These are phyloP conservation scores for Muschampia plurimacula DNA, from an alignment of 2,888 invertebrate species.

Conservation along the genomic window DNA sequence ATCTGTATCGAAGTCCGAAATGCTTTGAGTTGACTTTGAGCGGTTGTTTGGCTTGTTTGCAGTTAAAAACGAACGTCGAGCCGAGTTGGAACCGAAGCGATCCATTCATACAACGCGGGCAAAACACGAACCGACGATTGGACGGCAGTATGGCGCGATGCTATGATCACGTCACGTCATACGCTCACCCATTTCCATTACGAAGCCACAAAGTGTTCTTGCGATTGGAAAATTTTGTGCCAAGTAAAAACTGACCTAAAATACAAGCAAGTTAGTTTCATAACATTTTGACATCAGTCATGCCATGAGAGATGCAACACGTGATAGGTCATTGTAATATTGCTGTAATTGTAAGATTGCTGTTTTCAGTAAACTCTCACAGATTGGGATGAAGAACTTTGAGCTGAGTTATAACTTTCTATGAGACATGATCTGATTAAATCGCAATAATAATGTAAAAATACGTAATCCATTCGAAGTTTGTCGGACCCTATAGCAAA, in stretches of 20 bases:
- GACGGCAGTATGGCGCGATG: constrained; percentile 76
- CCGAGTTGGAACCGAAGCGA: constrained; percentile 40
- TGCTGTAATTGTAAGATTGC: background rate
- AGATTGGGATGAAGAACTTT: no score
- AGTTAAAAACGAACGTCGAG: constrained; percentile 13
- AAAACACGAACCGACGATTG: constrained; percentile 62
- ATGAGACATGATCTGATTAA: no score
- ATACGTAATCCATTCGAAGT: no score
- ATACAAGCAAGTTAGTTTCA: constrained; percentile 46
- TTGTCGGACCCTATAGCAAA: no score
- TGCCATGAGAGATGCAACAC: constrained; percentile 17
- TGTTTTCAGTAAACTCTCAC: background rate
- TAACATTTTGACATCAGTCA: constrained; percentile 33
- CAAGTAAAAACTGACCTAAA: constrained; percentile 44
- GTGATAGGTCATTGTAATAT: constrained; percentile 28
- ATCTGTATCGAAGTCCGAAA: background rate
- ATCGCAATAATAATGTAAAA: no score
- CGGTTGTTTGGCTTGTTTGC: constrained; percentile 17
- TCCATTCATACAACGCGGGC: constrained; percentile 47
- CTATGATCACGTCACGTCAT: constrained; percentile 68
- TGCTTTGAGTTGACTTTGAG: background rate
- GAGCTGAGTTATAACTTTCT: no score
- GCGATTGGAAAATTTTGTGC: constrained; percentile 52
- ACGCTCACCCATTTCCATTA: constrained; percentile 44
- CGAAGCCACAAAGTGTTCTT: constrained; percentile 52